These are phyloP conservation scores for Eclectus roratus DNA, from an alignment of 2,113 vertebrate species.

Conservation along the genomic window DNA sequence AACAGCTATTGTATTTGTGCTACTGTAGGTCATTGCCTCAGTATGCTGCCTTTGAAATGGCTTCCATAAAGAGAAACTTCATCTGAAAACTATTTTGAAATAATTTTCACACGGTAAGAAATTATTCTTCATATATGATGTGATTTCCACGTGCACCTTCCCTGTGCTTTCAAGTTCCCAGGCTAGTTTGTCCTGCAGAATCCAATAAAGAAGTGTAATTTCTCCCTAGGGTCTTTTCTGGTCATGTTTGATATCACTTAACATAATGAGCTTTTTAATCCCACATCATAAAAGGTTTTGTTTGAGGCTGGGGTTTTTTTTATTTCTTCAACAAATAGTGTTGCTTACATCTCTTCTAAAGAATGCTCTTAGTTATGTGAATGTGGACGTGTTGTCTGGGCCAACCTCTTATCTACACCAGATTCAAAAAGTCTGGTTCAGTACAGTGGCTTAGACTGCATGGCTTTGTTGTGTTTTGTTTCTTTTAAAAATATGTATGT, in stretches of 20 bases:
- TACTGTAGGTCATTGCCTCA: conserved; percentile 41
- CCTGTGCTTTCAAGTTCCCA: conserved; percentile 42
- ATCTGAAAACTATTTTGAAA: conserved; percentile 46
- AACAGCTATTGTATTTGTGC: neutral
- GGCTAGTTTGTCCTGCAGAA: conserved; percentile 29
- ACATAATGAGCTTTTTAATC: conserved; percentile 59
- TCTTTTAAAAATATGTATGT: conserved; percentile 59
- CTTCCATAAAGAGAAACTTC: neutral
- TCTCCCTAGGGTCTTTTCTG: conserved; percentile 63
- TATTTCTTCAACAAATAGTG: conserved; percentile 51
- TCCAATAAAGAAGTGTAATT: conserved; percentile 57
- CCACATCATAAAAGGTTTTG: conserved; percentile 68
- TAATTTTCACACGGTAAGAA: conserved; percentile 48
- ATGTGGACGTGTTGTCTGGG: conserved; percentile 70
- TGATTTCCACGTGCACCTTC: conserved; percentile 39
- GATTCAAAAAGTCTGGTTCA: conserved; percentile 67
- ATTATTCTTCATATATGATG: conserved; percentile 35
- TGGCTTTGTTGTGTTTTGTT: conserved; percentile 62
- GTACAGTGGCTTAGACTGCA: conserved; percentile 31
- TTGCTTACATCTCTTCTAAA: conserved; percentile 70
- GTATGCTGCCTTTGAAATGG: neutral
- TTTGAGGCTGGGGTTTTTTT: conserved; percentile 21
- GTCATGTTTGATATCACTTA: conserved; percentile 62
- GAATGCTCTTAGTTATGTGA: conserved; percentile 66
- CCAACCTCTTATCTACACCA: conserved; percentile 73